Evolutionary conservation across 2,113 vertebrate species (phyloP), one percentile per base, ranked within the genome.

Genomic region (Candoia aspera): DNA sequence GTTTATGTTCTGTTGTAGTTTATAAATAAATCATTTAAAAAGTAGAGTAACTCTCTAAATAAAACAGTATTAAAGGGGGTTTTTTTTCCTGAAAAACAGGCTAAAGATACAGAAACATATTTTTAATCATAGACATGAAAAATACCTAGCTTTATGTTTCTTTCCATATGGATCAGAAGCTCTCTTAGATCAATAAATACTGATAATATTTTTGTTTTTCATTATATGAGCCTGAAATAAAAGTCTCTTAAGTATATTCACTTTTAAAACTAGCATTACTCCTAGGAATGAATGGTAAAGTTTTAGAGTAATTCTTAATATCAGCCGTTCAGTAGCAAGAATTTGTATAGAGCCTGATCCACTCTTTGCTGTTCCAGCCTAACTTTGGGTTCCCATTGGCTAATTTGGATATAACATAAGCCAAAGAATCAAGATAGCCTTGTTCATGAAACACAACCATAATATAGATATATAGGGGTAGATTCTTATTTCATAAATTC

Each of bases 21-120:
- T 94, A 93, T 86, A 46, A 15, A 19, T 11, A 58, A 2, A 84
- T 90, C 90, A 53, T 83, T 91, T 90, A 54, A 87, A 83, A 87
- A 94, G 93, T 64, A 88, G 73, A 91, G 2, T 42, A 0, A 55
- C 59, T 83, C 88, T 94, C 46, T 90, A 93, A 90, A 83, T 85
- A 95, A 90, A 37, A 33, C 6, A 64, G 68, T 90, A 89, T 95
- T 59, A 93, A 96, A 95, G 92, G 64, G 88, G n/a, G n/a, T n/a
- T 62, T 68, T 42, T 79, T 42, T 42, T 91, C 93, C 93, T 92
- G 46, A 68, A 93, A 95, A 62, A 3, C 26, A 42, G 79, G 90
- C 90, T 95, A 86, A 94, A 88, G 87, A 21, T 23, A 92, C 46
- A 49, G 26, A 62, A 9, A 15, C 15, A 13, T 55, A 53, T 85